Evolutionary conservation across 2,888 invertebrate species (phyloP).

Genomic region (Phyto melanocephala): DNA sequence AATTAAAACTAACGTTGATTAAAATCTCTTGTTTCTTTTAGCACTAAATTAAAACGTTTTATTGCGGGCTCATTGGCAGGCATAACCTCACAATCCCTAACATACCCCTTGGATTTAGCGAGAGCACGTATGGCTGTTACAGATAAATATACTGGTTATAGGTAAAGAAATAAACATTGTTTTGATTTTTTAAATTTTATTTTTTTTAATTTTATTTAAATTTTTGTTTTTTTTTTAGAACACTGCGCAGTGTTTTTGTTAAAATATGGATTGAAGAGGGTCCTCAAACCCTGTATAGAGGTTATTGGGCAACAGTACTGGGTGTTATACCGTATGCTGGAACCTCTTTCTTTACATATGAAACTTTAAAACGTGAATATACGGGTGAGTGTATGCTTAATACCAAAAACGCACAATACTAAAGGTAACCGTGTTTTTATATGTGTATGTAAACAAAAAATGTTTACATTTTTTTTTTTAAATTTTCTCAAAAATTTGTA

Average conservation of each 20-base stretch:
- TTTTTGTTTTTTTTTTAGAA: slow-evolving; percentile 67
- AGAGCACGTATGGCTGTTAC: slow-evolving; percentile 98
- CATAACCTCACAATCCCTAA: slow-evolving; percentile 94
- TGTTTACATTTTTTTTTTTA: too few relatives aligned
- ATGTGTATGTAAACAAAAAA: too few relatives aligned
- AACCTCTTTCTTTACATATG: slow-evolving; percentile 97
- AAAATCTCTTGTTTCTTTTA: slow-evolving; percentile 58
- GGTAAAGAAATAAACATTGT: slow-evolving; percentile 73
- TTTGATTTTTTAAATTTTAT: too few relatives aligned
- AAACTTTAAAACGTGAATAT: slow-evolving; percentile 91
- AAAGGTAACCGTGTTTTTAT: too few relatives aligned
- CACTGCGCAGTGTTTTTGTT: slow-evolving; percentile 82
- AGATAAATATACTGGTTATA: slow-evolving; percentile 85
- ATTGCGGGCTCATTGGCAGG: slow-evolving; percentile 97
- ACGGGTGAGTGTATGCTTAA: slow-evolving; percentile 80
- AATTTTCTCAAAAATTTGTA: too few relatives aligned
- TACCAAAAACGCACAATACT: too few relatives aligned
- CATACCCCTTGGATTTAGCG: slow-evolving; percentile 98
- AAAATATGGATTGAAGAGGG: slow-evolving; percentile 90
- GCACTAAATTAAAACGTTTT: slow-evolving; percentile 80
- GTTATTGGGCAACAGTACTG: slow-evolving; percentile 92
- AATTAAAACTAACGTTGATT: neutral
- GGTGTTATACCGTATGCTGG: slow-evolving; percentile 99
- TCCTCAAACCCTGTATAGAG: slow-evolving; percentile 87
- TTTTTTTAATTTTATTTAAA: too few relatives aligned